A percentile compares a stretch with the other conserved stretches of the same genome.
These are phyloP conservation scores for Phrynocephalus forsythii DNA, from an alignment of 2,797 vertebrate species.

Conservation along the genomic window DNA sequence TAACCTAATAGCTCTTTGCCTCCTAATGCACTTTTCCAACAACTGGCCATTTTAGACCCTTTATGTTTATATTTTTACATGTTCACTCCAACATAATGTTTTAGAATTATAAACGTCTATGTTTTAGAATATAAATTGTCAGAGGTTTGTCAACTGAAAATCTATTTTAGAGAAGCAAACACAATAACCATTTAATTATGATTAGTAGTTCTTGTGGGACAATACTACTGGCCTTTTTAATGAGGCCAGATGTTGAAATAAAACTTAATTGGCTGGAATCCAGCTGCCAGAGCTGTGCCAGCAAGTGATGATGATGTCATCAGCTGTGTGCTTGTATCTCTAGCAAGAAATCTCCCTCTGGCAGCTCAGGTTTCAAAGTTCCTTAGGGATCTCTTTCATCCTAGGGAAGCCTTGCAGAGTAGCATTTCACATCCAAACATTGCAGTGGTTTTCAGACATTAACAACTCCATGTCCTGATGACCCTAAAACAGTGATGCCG, in stretches of 20 bases:
- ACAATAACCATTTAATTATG: conserved; percentile 12
- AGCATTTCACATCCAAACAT: too few relatives aligned
- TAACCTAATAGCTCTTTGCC: neutral
- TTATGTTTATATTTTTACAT: conserved; percentile 55
- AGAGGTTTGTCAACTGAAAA: conserved; percentile 42
- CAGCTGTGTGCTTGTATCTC: too few relatives aligned
- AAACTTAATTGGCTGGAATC: too few relatives aligned
- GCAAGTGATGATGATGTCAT: too few relatives aligned
- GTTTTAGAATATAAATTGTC: conserved; percentile 66
- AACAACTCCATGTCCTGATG: too few relatives aligned
- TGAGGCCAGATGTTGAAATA: conserved; percentile 38
- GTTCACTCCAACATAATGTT: conserved; percentile 47
- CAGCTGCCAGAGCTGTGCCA: too few relatives aligned
- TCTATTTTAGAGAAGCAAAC: conserved; percentile 46
- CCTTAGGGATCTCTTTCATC: too few relatives aligned
- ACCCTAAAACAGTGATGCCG: neutral
- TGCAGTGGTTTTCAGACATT: too few relatives aligned
- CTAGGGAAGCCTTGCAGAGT: too few relatives aligned
- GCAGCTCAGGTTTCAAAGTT: too few relatives aligned
- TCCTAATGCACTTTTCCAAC: neutral
- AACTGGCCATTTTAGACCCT: conserved; percentile 5
- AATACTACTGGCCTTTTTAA: conserved; percentile 12
- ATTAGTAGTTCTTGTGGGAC: neutral
- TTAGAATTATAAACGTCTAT: neutral
- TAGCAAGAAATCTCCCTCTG: too few relatives aligned